A percentile compares a stretch with the other conserved stretches of the same genome.
These are phyloP conservation scores for Palythoa caribaeorum DNA, from an alignment of 92 coral and sea anemone genomes.

Conservation along the genomic window DNA sequence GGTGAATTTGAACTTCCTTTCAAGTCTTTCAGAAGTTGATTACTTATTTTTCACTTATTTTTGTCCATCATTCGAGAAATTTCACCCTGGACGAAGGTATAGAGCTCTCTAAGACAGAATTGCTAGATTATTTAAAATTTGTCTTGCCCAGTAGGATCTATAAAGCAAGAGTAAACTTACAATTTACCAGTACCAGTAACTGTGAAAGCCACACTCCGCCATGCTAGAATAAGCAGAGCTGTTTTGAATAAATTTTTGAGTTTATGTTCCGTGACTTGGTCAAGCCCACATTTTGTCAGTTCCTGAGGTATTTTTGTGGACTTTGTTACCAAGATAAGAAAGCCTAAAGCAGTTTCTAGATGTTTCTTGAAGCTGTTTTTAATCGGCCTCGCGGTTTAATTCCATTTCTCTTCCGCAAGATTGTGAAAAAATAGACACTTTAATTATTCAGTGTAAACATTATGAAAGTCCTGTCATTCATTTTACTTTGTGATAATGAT, in stretches of 20 bases:
- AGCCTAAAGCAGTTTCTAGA: not conserved
- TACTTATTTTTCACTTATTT: not conserved
- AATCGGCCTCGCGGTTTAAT: not conserved
- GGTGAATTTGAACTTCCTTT: not conserved
- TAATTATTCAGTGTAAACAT: slow-evolving; percentile 6
- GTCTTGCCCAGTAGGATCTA: not conserved
- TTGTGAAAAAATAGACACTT: not conserved
- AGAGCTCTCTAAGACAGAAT: not conserved
- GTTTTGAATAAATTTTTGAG: not conserved
- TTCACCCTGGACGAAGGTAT: not conserved
- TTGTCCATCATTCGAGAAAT: not conserved
- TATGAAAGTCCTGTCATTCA: not conserved
- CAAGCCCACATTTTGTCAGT: slow-evolving; percentile 15
- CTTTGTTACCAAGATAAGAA: not conserved
- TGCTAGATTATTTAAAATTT: not conserved
- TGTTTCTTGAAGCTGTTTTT: not conserved
- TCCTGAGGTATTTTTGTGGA: not conserved
- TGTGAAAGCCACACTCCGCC: not conserved
- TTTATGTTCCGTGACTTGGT: slow-evolving; percentile 24
- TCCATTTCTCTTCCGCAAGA: not conserved
- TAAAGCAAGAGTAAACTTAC: not conserved
- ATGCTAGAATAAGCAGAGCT: not conserved
- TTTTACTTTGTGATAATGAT: not conserved
- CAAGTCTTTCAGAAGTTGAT: not conserved
- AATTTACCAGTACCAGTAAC: no score